Base-by-base conservation (phyloP, 2,888 invertebrate genomes). In the Tenthredo notha region DNA sequence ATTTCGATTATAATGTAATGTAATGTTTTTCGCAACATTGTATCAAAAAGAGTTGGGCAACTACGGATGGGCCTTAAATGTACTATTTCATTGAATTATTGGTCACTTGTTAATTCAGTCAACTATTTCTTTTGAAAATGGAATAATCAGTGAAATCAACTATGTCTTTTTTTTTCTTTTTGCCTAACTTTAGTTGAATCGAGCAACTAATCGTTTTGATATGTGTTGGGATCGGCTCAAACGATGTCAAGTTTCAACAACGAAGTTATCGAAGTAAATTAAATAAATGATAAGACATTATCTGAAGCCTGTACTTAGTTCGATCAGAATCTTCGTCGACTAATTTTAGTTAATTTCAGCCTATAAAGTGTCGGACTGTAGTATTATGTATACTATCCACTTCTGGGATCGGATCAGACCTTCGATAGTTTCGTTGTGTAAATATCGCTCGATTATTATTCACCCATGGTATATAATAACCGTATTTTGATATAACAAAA, bases 361-460 rank as follows among this genome's bases (percentile, higher is more conserved):
- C n/a, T n/a, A 5, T 25, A 61, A 10, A 61, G 10, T 21, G 33
- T 29, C 29, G 25, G 15, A 67, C 29, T 25, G 6, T 15, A 67
- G 6, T 15, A 67, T 25, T 29, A 37, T 37, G 3, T 33, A 29
- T 29, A 67, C 67, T 67, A 15, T 67, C 67, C 29, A 67, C 15
- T 67, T 67, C 67, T 67, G 67, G 67, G 67, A 67, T 67, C 67
- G 15, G 67, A 67, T 33, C 67, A 25, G 29, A 67, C 67, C 67
- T 67, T 67, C 67, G 67, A 67, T 67, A 67, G 15, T 67, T 67
- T 29, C 67, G 67, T 67, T 67, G 67, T 10, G 3, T 29, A 6
- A 29, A 67, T 67, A 29, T 67, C 25, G 12, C 12, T 33, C 25
- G 67, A 15, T 25, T 33, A 67, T 25, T 25, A 61, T 67, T 33